phyloP scores from a whole-genome alignment of 1,140 invertebrate species.

The Cyclina sinensis region DNA sequence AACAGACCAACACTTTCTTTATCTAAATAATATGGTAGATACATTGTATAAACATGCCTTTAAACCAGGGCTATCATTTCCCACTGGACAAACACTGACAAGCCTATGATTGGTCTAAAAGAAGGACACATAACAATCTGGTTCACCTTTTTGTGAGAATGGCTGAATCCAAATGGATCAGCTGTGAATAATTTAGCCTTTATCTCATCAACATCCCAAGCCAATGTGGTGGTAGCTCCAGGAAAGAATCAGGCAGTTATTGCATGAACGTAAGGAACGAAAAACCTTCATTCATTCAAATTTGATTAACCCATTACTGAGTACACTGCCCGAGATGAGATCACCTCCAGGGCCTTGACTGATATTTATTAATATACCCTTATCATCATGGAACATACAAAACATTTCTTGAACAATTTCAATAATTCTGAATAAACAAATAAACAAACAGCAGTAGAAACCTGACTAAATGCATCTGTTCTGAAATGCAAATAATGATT shows the following conservation, averaged over 20 bases:
- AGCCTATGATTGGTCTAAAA: background rate
- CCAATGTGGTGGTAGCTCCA: background rate
- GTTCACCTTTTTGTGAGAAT: background rate
- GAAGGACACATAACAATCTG: background rate
- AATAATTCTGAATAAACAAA: conserved; percentile 1
- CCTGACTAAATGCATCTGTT: no score
- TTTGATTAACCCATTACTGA: background rate
- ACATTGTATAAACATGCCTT: background rate
- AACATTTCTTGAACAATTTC: background rate
- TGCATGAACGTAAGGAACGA: background rate
- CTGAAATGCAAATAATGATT: no score
- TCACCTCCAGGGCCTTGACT: background rate
- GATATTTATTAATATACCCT: background rate
- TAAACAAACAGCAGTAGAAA: no score
- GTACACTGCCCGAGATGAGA: background rate
- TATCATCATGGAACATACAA: background rate
- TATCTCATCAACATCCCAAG: background rate
- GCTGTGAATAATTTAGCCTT: background rate
- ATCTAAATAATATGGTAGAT: background rate
- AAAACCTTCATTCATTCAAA: background rate
- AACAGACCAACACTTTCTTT: conserved; percentile 13
- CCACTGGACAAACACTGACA: background rate
- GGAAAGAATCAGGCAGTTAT: background rate
- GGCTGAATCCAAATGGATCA: background rate
- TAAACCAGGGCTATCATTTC: background rate